phyloP scores from a whole-genome alignment of 2,113 vertebrate species.

The Campylomormyrus numenius region DNA sequence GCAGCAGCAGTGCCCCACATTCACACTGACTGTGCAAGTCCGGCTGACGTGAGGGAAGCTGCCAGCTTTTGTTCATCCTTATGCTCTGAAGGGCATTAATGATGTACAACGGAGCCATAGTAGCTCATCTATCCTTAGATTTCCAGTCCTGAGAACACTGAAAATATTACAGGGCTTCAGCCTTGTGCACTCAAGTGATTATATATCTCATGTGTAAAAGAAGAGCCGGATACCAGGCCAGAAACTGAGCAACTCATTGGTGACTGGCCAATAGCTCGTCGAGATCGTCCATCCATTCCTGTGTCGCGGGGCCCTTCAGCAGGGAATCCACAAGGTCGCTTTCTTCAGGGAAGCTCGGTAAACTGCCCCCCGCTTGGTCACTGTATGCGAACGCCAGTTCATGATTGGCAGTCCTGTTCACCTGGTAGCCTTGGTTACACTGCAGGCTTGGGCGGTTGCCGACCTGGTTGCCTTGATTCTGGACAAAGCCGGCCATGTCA shows the following conservation, averaged over 20 bases:
- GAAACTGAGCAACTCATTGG: slow-evolving; percentile 47
- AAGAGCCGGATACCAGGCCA: slow-evolving; percentile 32
- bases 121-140: slow-evolving; percentile 29
- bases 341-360: slow-evolving; percentile 73
- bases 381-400: slow-evolving; percentile 82
- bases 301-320: slow-evolving; percentile 87
- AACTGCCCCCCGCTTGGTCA: slow-evolving; percentile 61
- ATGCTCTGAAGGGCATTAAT: slow-evolving; percentile 32
- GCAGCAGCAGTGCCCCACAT: not conserved
- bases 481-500: slow-evolving; percentile 76
- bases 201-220: slow-evolving; percentile 49
- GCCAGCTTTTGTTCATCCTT: slow-evolving; percentile 18
- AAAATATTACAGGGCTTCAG: slow-evolving; percentile 62
- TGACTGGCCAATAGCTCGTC: slow-evolving; percentile 87
- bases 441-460: slow-evolving; percentile 67
- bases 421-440: slow-evolving; percentile 84
- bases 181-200: slow-evolving; percentile 45
- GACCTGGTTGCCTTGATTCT: slow-evolving; percentile 63
- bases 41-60: not conserved
- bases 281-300: slow-evolving; percentile 95
- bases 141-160: slow-evolving; percentile 29
- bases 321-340: slow-evolving; percentile 88
- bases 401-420: slow-evolving; percentile 71
- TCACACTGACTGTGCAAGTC: not conserved
- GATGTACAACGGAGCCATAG: slow-evolving; percentile 46